Conservation (phyloP, 1,140 invertebrate genomes). For the Dreissena polymorpha region DNA sequence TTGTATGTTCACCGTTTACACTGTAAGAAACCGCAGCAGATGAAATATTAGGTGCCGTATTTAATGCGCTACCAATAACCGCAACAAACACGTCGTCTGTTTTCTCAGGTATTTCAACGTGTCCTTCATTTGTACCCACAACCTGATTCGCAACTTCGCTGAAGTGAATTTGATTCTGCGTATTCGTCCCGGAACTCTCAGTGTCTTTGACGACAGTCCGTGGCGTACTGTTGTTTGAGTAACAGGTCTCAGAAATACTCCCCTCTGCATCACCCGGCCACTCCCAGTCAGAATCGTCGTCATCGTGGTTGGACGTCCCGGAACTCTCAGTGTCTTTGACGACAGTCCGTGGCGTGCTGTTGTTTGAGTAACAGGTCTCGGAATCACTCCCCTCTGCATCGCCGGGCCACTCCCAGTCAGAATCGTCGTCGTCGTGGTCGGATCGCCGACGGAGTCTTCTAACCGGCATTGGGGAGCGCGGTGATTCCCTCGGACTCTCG, state of each 20-base stretch:
- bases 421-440: background rate
- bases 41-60: too few species aligned
- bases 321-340: background rate
- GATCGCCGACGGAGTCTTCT: background rate
- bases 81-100: too few species aligned
- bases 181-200: too few species aligned
- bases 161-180: too few species aligned
- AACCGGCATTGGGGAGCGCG: constrained; percentile 13
- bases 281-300: background rate
- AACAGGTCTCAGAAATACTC: background rate
- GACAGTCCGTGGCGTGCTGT: background rate
- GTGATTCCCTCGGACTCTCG: constrained; percentile 1
- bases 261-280: background rate
- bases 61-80: too few species aligned
- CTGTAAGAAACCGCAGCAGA: too few species aligned
- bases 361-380: background rate
- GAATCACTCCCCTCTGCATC: background rate
- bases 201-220: background rate
- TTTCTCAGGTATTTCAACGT: too few species aligned
- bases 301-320: background rate
- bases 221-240: background rate
- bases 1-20: too few species aligned
- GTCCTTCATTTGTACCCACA: too few species aligned
- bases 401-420: constrained; percentile 5
- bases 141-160: too few species aligned